Evolutionary conservation across 2,113 vertebrate genomes (phyloP).

Genomic region (Fukomys damarensis): DNA sequence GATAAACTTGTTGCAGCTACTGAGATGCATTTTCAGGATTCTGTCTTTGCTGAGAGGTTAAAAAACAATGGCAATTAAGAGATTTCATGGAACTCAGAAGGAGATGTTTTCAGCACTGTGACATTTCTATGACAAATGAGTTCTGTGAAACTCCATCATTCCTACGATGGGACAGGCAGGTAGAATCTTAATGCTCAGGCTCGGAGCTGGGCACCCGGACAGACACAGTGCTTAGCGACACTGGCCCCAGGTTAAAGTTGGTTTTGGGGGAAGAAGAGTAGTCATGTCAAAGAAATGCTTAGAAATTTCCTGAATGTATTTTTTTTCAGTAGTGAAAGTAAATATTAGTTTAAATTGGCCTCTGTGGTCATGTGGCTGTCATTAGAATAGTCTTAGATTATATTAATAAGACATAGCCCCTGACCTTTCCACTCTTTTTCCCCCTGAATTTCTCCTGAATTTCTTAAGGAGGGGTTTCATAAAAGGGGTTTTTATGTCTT

Average conservation of each 20-base stretch:
- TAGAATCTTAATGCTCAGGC: slow-evolving; percentile 53
- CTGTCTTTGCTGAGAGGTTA: slow-evolving; percentile 54
- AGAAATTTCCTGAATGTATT: slow-evolving; percentile 71
- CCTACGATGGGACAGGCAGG: slow-evolving; percentile 58
- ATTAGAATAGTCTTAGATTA: slow-evolving; percentile 85
- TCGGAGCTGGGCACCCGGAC: slow-evolving; percentile 60
- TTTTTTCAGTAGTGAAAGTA: slow-evolving; percentile 83
- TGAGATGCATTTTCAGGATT: slow-evolving; percentile 64
- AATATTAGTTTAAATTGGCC: slow-evolving; percentile 83
- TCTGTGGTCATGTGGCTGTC: slow-evolving; percentile 81
- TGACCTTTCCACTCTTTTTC: slow-evolving; percentile 85
- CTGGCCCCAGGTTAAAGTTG: slow-evolving; percentile 46
- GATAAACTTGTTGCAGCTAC: not conserved
- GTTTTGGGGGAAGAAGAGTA: slow-evolving; percentile 78
- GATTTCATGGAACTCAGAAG: slow-evolving; percentile 72
- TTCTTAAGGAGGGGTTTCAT: slow-evolving; percentile 92
- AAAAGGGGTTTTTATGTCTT: slow-evolving; percentile 92
- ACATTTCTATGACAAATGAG: slow-evolving; percentile 64
- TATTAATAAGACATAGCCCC: slow-evolving; percentile 86
- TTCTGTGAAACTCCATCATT: slow-evolving; percentile 70
- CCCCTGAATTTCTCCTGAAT: slow-evolving; percentile 87
- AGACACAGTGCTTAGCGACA: slow-evolving; percentile 26
- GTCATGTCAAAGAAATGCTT: slow-evolving; percentile 76
- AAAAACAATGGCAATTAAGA: slow-evolving; percentile 50
- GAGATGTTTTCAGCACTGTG: slow-evolving; percentile 69